These are phyloP conservation scores for Phyllostomus hastatus DNA, from an alignment of 2,113 vertebrate species.

Conservation along the genomic window DNA sequence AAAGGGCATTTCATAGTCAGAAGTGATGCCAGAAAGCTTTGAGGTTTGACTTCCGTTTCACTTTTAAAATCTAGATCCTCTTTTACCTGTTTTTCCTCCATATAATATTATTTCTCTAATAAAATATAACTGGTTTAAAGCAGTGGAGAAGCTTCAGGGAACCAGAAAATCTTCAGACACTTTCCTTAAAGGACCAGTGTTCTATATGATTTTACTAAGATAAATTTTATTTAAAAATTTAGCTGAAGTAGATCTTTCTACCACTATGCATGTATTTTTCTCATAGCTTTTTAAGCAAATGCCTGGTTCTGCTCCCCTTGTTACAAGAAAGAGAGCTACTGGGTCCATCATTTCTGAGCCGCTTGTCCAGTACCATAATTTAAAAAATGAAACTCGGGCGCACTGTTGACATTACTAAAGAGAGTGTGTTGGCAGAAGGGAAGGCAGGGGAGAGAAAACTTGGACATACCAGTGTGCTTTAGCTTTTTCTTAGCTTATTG, in stretches of 20 bases:
- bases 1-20: background rate
- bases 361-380: background rate
- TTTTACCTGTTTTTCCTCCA: background rate
- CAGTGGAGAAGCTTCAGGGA: background rate
- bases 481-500: background rate
- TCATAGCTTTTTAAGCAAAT: conserved; percentile 27
- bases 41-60: background rate
- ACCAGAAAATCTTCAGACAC: background rate
- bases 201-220: background rate
- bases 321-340: background rate
- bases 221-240: conserved; percentile 21
- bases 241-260: background rate
- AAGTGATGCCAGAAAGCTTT: background rate
- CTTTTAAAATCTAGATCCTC: background rate
- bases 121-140: background rate
- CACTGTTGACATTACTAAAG: background rate
- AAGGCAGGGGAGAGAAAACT: background rate
- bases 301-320: background rate
- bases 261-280: background rate
- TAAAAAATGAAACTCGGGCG: background rate
- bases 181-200: background rate
- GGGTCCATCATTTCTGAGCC: background rate
- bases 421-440: background rate
- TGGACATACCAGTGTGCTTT: background rate
- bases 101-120: background rate